Percentiles rank a stretch among this genome's conserved stretches.
These are phyloP conservation scores for Acromyrmex echinatior DNA, from an alignment of 1,140 invertebrate species.

Conservation along the genomic window DNA sequence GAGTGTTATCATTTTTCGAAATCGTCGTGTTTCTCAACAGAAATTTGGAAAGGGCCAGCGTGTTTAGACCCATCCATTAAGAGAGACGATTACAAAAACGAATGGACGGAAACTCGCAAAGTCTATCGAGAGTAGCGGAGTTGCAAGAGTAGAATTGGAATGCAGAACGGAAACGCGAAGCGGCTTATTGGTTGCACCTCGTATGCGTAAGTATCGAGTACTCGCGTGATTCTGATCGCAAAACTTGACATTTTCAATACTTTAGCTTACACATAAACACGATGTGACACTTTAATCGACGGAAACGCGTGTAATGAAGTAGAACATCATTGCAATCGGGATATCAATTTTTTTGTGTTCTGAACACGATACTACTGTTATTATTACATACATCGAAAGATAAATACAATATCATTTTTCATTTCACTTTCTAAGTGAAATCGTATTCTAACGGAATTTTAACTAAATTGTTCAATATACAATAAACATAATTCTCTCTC, in stretches of 20 bases:
- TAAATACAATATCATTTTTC: background rate
- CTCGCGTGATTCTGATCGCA: constrained; percentile 34
- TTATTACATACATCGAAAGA: background rate
- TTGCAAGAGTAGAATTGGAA: constrained; percentile 58
- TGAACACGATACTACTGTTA: background rate
- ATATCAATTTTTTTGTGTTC: background rate
- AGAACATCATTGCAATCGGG: background rate
- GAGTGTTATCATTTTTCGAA: background rate
- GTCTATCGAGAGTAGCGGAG: constrained; percentile 28
- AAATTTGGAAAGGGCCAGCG: constrained; percentile 32
- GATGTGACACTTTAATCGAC: background rate
- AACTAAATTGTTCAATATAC: background rate
- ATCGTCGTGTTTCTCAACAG: background rate
- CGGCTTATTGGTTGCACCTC: constrained; percentile 18
- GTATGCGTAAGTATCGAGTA: background rate
- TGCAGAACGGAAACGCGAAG: constrained; percentile 63
- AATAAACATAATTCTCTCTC: background rate
- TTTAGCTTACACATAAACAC: background rate
- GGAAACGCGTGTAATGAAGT: constrained; percentile 9
- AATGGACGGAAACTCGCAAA: constrained; percentile 34
- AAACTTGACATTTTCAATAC: constrained; percentile 24
- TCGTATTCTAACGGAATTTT: background rate
- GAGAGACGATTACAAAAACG: constrained; percentile 43
- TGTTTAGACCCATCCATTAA: background rate
- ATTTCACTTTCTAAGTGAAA: constrained; percentile 3